Conservation (phyloP, 2,113 vertebrate species). For the Agelaius tricolor region DNA sequence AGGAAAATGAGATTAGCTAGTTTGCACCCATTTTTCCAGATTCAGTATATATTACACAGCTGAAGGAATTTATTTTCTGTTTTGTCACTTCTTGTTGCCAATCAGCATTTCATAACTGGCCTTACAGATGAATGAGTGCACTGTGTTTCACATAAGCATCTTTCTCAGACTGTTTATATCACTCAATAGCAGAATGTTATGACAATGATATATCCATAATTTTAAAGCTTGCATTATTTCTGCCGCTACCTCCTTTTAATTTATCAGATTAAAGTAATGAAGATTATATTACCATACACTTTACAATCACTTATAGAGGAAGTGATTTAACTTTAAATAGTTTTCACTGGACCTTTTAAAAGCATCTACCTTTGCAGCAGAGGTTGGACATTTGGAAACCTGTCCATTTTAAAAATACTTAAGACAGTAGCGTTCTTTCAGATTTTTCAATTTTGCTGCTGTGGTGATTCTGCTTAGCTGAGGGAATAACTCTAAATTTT, state of each 20-base stretch:
- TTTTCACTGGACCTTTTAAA: not conserved
- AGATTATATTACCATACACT: not conserved
- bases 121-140: not conserved
- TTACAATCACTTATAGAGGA: not conserved
- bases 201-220: not conserved
- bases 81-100: not conserved
- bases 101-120: not conserved
- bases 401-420: not conserved
- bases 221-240: not conserved
- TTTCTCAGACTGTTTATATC: not conserved
- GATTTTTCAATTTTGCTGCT: not conserved
- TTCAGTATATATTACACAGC: not conserved
- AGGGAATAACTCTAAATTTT: not conserved
- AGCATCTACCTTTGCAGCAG: not conserved
- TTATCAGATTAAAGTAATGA: not conserved
- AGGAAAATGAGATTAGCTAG: not conserved
- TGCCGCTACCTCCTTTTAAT: not conserved
- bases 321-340: not conserved
- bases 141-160: not conserved
- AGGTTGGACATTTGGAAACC: not conserved
- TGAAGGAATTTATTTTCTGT: not conserved
- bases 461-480: not conserved
- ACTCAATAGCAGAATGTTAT: not conserved
- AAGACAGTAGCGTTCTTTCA: not conserved
- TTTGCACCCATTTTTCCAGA: not conserved